Evolutionary conservation across 1,140 invertebrate species (phyloP), one percentile per base, ranked within the genome.

Genomic region (Brachionus koreanus): DNA sequence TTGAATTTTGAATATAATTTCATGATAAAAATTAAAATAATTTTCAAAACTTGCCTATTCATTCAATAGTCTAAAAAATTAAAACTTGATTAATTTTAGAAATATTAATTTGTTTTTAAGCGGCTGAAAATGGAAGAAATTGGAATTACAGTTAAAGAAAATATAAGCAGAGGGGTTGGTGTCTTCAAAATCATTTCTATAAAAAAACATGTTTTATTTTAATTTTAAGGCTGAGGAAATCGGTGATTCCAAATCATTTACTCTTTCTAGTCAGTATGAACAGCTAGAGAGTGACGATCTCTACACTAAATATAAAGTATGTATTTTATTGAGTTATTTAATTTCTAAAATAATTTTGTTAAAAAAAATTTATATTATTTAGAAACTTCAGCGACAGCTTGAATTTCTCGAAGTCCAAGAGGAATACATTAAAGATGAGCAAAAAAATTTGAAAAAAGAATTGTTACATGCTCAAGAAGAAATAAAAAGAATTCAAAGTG

Each of bases 361-460:
- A 12, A n/a, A n/a, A n/a, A n/a, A n/a, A 0, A 29, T 67, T 77
- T 84, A 42, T 16, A 42, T n/a, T 35, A n/a, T 2, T 5, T 19
- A 96, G 94, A 97, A 97, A 92, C 89, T 98, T 2, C 94, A 97
- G 89, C 91, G 94, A 84, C 95, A 97, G 88, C 87, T 98, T n/a
- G 95, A 98, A 88, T 98, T 98, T 89, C 89, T 98, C 3, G 93
- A 96, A 88, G 96, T 98, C 13, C 96, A 98, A 91, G 96, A 98
- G 90, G 95, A 97, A 85, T 98, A 98, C 86, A 97, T 98, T 65
- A 98, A 98, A 89, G 95, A 98, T 92, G 96, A 98, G 87, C 96
- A 97, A 86, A 92, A 95, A 65, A 98, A 98, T 89, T 89, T 98
- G 42, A 98, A 98, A 86, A 98, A 98, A 85, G 96, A 98, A 88